Conservation (phyloP, 2,113 vertebrate genomes). For the Pithys albifrons region DNA sequence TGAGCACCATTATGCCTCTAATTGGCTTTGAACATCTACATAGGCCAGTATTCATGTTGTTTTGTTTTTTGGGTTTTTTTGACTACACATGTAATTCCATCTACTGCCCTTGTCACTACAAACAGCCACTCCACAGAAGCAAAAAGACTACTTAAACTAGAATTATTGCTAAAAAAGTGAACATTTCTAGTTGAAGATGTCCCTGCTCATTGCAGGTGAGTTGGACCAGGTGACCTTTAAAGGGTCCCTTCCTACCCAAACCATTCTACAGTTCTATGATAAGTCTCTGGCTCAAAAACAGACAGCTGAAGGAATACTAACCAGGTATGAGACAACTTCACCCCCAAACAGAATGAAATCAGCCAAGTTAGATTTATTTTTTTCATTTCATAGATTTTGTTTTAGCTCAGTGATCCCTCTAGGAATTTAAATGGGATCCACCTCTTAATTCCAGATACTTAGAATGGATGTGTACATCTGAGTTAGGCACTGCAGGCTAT, state of each 20-base stretch:
- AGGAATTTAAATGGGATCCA: neutral
- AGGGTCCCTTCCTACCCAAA: neutral
- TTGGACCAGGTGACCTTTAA: neutral
- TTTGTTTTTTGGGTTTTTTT: neutral
- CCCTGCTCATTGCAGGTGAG: fast-evolving
- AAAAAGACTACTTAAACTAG: neutral
- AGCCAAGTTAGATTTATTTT: fast-evolving
- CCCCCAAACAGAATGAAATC: neutral
- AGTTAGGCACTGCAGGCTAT: neutral
- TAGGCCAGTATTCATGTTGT: neutral
- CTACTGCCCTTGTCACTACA: neutral
- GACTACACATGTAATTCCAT: neutral
- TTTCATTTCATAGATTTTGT: neutral
- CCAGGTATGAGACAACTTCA: neutral
- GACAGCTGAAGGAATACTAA: neutral
- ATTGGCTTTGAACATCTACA: neutral
- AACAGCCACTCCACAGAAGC: neutral
- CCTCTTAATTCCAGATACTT: neutral
- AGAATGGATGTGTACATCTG: neutral
- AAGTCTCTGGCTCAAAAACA: neutral
- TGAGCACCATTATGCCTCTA: neutral
- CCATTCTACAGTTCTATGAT: neutral
- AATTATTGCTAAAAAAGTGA: neutral
- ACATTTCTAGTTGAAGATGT: neutral
- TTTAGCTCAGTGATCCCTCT: neutral